Percentiles rank a stretch among this genome's conserved stretches.
phyloP scores from a whole-genome alignment of 2,113 vertebrate species.

The Osmerus mordax region DNA sequence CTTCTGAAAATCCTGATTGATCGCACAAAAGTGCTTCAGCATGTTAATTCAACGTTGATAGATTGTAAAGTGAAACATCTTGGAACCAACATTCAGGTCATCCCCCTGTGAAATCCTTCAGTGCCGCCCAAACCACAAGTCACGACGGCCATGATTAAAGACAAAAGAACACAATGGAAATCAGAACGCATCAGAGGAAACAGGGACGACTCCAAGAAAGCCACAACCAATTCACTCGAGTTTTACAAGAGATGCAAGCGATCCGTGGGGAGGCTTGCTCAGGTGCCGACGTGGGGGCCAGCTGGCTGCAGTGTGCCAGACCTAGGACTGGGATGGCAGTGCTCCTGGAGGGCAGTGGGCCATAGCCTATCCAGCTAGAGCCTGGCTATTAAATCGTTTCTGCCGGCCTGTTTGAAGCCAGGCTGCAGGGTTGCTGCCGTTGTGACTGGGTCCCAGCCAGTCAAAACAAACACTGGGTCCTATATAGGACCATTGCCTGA shows the following conservation, averaged over 20 bases:
- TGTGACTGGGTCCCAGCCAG: slow-evolving; percentile 38
- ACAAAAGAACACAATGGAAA: slow-evolving; percentile 43
- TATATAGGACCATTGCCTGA: slow-evolving; percentile 14
- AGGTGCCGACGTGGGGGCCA: not conserved
- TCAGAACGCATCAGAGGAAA: slow-evolving; percentile 26
- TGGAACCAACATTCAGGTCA: not conserved
- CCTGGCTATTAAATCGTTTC: slow-evolving; percentile 43
- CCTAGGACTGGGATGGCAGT: not conserved
- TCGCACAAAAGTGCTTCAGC: not conserved
- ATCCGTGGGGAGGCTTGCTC: not conserved
- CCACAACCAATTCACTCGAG: slow-evolving; percentile 15
- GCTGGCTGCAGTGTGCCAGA: not conserved
- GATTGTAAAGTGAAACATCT: not conserved
- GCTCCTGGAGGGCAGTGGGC: not conserved
- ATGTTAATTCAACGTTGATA: not conserved
- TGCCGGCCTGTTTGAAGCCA: slow-evolving; percentile 40
- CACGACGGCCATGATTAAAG: slow-evolving; percentile 15
- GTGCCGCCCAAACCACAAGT: slow-evolving; percentile 12
- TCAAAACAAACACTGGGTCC: slow-evolving; percentile 44
- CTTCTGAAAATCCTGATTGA: not conserved
- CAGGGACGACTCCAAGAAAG: slow-evolving; percentile 13
- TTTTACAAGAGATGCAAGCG: slow-evolving; percentile 8
- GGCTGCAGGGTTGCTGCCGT: slow-evolving; percentile 10
- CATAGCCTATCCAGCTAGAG: slow-evolving; percentile 13
- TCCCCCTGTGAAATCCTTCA: slow-evolving; percentile 11